A percentile compares a stretch with the other conserved stretches of the same genome.
phyloP scores from a whole-genome alignment of 2,797 vertebrate genomes.

The Perodicticus potto region DNA sequence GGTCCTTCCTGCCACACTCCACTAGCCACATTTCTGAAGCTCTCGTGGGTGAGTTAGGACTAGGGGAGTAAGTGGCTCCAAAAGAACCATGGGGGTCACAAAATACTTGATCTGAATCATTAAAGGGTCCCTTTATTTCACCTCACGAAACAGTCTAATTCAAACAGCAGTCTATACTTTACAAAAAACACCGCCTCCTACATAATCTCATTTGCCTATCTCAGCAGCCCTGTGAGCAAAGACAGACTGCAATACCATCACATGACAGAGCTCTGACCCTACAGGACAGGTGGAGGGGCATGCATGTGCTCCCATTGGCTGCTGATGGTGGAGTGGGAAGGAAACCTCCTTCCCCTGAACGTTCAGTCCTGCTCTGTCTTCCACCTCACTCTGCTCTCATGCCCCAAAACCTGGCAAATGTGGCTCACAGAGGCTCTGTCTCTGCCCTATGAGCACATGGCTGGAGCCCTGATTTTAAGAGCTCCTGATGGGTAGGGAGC shows the following conservation, averaged over 20 bases:
- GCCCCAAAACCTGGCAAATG: neutral
- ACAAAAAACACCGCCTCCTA: neutral
- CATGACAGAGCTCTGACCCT: neutral
- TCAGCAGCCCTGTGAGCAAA: neutral
- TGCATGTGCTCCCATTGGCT: neutral
- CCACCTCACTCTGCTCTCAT: neutral
- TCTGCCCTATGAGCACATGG: neutral
- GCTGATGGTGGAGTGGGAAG: neutral
- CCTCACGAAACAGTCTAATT: constrained; percentile 9
- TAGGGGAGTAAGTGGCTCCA: neutral
- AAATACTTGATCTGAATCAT: constrained; percentile 15
- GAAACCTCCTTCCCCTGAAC: neutral
- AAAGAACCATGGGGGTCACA: neutral
- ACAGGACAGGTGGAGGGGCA: neutral
- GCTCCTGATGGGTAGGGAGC: accelerated
- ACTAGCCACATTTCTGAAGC: neutral
- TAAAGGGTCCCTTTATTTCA: constrained; percentile 28
- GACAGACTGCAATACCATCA: neutral
- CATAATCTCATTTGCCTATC: neutral
- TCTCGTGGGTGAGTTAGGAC: neutral
- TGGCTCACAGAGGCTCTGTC: neutral
- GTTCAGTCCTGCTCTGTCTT: neutral
- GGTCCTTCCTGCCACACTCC: neutral
- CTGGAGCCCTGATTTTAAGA: neutral
- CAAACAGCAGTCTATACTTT: neutral